Percentiles rank a stretch among this genome's conserved stretches.
phyloP scores from a whole-genome alignment of 2,888 invertebrate species.

The Cataglyphis altisquamis region DNA sequence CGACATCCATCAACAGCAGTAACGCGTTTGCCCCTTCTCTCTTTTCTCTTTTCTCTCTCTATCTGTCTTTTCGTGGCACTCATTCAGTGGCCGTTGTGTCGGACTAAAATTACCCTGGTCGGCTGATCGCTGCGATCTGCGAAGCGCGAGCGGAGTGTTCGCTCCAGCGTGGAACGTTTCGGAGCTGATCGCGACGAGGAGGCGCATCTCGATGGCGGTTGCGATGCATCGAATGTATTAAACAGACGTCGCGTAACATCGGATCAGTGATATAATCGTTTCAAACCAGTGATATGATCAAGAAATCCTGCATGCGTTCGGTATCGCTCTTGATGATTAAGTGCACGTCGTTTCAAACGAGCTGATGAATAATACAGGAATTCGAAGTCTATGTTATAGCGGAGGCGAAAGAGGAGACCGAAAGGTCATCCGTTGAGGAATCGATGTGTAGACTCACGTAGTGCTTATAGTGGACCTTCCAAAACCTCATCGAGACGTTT shows the following conservation, averaged over 20 bases:
- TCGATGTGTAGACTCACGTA: not conserved
- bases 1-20: slow-evolving; percentile 40
- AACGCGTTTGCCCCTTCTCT: slow-evolving; percentile 18
- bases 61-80: not conserved
- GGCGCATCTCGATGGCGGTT: slow-evolving; percentile 16
- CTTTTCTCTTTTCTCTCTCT: slow-evolving; percentile 22
- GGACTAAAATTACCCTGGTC: slow-evolving; percentile 52
- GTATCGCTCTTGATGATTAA: not conserved
- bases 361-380: slow-evolving; percentile 12
- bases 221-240: slow-evolving; percentile 24
- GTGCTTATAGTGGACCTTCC: not conserved
- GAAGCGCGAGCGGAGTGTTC: slow-evolving; percentile 31
- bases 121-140: slow-evolving; percentile 41
- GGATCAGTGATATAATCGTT: slow-evolving; percentile 44
- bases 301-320: slow-evolving; percentile 48
- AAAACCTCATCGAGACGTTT: not conserved
- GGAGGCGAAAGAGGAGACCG: slow-evolving; percentile 14
- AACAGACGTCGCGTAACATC: slow-evolving; percentile 12
- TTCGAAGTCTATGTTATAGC: not conserved
- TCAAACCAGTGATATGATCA: slow-evolving; percentile 57
- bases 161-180: slow-evolving; percentile 46
- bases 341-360: slow-evolving; percentile 9
- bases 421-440: not conserved
- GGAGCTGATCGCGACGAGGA: slow-evolving; percentile 2
- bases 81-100: slow-evolving; percentile 53